These are phyloP conservation scores for Tachina fera DNA, from an alignment of 2,888 invertebrate species.

Conservation along the genomic window DNA sequence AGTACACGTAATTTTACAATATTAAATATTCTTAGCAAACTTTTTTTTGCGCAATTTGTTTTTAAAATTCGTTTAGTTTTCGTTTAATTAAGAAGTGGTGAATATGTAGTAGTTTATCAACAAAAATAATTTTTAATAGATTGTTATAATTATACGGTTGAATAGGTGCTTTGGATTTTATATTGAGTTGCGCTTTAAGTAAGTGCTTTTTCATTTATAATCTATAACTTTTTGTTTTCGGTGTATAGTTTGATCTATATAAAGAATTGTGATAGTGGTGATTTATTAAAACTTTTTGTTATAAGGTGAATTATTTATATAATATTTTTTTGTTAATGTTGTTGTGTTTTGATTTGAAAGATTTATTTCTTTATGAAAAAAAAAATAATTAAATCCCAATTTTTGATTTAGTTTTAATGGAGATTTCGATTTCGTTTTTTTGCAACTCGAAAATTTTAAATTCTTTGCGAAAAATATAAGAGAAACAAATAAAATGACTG, in stretches of 20 bases:
- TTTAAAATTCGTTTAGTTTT: slow-evolving; percentile 22
- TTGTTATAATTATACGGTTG: slow-evolving; percentile 5
- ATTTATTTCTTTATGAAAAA: background rate
- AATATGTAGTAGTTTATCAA: slow-evolving; percentile 26
- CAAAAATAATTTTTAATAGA: slow-evolving; percentile 4
- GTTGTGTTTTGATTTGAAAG: slow-evolving; percentile 1
- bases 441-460: background rate
- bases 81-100: slow-evolving; percentile 12
- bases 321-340: background rate
- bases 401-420: background rate
- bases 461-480: background rate
- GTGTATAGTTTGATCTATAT: slow-evolving; percentile 8
- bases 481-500: slow-evolving; percentile 20
- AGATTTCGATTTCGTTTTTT: background rate
- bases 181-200: background rate
- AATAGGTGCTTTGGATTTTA: slow-evolving; percentile 25
- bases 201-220: slow-evolving; percentile 28
- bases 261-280: slow-evolving; percentile 4
- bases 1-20: slow-evolving; percentile 51
- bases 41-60: slow-evolving; percentile 16
- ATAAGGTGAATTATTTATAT: slow-evolving; percentile 7
- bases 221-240: slow-evolving; percentile 23
- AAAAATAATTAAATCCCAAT: slow-evolving; percentile 1
- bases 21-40: slow-evolving; percentile 16
- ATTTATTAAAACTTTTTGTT: slow-evolving; percentile 16